phyloP scores from a whole-genome alignment of 2,113 vertebrate genomes.

The Bungarus multicinctus region DNA sequence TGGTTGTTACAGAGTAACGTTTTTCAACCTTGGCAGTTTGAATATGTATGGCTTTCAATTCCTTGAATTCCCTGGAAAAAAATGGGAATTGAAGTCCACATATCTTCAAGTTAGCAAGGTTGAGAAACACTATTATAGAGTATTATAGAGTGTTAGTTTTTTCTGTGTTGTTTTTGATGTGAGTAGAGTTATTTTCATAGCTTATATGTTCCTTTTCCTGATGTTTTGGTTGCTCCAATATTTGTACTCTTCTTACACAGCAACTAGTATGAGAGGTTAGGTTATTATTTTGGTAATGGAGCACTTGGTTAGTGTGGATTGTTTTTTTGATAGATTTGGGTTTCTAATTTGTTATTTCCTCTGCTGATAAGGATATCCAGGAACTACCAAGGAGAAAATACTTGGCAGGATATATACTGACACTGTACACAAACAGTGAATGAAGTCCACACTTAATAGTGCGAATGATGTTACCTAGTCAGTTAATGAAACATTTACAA shows the following conservation, averaged over 20 bases:
- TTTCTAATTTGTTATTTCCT: background rate
- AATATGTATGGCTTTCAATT: too few species aligned
- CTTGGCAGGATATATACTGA: background rate
- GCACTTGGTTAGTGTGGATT: too few species aligned
- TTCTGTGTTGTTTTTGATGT: background rate
- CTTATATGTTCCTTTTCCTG: background rate
- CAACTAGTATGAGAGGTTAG: background rate
- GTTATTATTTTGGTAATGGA: background rate
- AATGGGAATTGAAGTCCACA: background rate
- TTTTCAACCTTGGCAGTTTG: too few species aligned
- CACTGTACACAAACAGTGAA: background rate
- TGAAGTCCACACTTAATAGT: background rate
- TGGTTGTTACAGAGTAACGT: background rate
- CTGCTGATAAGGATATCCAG: background rate
- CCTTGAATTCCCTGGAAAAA: too few species aligned
- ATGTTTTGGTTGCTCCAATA: background rate
- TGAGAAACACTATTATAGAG: background rate
- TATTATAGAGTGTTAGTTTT: background rate
- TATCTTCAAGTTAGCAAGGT: background rate
- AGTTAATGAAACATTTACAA: background rate
- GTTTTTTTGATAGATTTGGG: too few species aligned
- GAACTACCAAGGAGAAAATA: background rate
- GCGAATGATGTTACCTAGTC: background rate
- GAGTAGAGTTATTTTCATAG: background rate
- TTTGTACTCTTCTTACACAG: background rate